Evolutionary conservation across 2,113 vertebrate species (phyloP), one percentile per base, ranked within the genome.

Genomic region (Cathartes aura): DNA sequence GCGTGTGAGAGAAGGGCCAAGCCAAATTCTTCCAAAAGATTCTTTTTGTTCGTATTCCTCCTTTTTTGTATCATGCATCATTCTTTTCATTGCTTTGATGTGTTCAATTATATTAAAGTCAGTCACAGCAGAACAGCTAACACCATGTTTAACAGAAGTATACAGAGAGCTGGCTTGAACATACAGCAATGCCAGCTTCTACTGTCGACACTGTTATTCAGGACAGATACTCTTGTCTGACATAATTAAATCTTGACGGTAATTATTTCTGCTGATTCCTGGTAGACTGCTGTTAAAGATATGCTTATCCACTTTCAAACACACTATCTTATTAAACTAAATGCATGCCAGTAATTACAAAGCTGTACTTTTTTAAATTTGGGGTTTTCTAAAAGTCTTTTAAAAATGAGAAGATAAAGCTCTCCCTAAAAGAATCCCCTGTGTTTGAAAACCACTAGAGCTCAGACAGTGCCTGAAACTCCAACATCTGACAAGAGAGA

Each of bases 201-300:
- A 55, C 91, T 92, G 93, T 89, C 66, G 48, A 96, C 95, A 85
- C 95, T 94, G 66, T 95, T 97, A 97, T 96, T 98, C 97, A 94
- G 97, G 94, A 95, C 90, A 97, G 94, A 94, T 97, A 97, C 74
- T 98, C 97, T 97, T 93, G 93, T 97, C 96, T 98, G 89, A 93
- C 96, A 97, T 98, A 98, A 98, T 98, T 98, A 98, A 98, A 98
- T 98, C 98, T 98, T 97, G 96, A 96, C 29, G 11, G 92, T 97
- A 97, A 96, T 98, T 98, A 98, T 98, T 98, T 96, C 95, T 97
- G 91, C 96, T 96, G 98, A 98, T 97, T 98, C 96, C 97, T 96
- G 75, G 97, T 97, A 97, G 97, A 97, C 97, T 93, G 81, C 87
- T 96, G 96, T 96, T 97, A 95, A 97, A 98, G 95, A 97, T 98